Base-by-base conservation (phyloP, 2,888 invertebrate genomes). In the Panzeria rudis region DNA sequence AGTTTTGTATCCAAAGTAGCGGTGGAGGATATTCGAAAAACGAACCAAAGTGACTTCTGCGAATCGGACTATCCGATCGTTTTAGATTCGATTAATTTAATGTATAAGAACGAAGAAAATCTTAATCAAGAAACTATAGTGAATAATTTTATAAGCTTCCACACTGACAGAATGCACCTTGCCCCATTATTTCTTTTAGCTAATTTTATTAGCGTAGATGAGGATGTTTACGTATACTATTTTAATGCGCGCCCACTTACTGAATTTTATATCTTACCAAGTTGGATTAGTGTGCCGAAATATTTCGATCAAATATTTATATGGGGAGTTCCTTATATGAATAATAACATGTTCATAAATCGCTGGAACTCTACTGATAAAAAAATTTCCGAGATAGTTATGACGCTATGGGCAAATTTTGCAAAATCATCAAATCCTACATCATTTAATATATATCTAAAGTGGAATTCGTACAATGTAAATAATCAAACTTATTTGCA, bases 361-460 rank as follows among this genome's bases (percentile, higher is more conserved):
- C 95, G 95, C 89, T 97, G 97, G 97, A 96, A 96, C 88, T 94
- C 94, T 72, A 94, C 95, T 72, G 97, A 97, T 91, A 97, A 96
- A 90, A 95, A 95, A 89, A 95, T 96, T 88, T 94, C 97, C 0
- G 97, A 97, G 88, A 95, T 95, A 15, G 94, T 97, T 69, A 97
- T 97, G 97, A 95, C 95, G 83, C 94, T 97, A 93, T 95, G 97
- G 95, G 94, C 95, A 0, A 96, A 95, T 91, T 97, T 97, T 88
- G 96, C 95, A 0, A 96, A 95, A 93, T 94, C 94, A 84, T 95
- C 96, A 0, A 95, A 96, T 90, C 96, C 96, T 0, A 95, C 95
- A 0, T 94, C 95, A 89, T 94, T 94, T 3, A 95, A 94, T n/a
- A 94, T 95, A 2, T 95, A 95, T 89, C 94, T 96, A 54, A 95